Evolutionary conservation across 2,113 vertebrate genomes (phyloP), one percentile per base, ranked within the genome.

Genomic region (Sylvia atricapilla): DNA sequence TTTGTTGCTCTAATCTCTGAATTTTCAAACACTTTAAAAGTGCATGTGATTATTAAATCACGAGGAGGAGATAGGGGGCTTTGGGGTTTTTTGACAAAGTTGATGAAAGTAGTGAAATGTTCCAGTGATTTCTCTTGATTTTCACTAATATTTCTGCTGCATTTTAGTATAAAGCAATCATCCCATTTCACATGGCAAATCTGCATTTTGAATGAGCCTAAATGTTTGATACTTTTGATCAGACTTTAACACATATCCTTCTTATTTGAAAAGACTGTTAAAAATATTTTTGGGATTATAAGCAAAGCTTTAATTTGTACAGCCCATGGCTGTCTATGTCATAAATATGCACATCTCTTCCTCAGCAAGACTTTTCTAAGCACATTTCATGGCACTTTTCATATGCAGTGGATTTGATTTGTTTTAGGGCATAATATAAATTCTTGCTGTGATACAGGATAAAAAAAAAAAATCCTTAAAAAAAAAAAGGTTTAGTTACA

Each of bases 241-340:
- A 93, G 84, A 95, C 77, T 97, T 97, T 95, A 96, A 91, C 87
- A 96, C 33, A 63, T 33, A 14, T 93, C 91, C 84, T 87, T 82
- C 97, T 98, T 97, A 96, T 98, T 97, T 95, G 75, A 93, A 96
- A 98, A 96, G 94, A 84, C 92, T 85, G 72, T 96, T 97, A 84
- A 95, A 97, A 97, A 97, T 90, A 67, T 96, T 97, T 96, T 94
- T 96, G 81, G 95, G 92, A 97, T 98, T 97, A 97, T 97, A 97
- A 96, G 77, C 21, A 97, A 92, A 96, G 77, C 84, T 97, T 97
- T 97, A 96, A 91, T 97, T 97, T 97, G 81, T 96, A 70, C 67
- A 97, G 92, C 94, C 93, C 13, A 33, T 95, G 96, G 94, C 93
- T 96, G 55, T 94, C 85, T 92, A 19, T 94, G 91, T 92, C 87